Percentiles rank a stretch among this genome's conserved stretches.
phyloP scores from a whole-genome alignment of 2,797 vertebrate genomes.

The Pantherophis vulpinus region DNA sequence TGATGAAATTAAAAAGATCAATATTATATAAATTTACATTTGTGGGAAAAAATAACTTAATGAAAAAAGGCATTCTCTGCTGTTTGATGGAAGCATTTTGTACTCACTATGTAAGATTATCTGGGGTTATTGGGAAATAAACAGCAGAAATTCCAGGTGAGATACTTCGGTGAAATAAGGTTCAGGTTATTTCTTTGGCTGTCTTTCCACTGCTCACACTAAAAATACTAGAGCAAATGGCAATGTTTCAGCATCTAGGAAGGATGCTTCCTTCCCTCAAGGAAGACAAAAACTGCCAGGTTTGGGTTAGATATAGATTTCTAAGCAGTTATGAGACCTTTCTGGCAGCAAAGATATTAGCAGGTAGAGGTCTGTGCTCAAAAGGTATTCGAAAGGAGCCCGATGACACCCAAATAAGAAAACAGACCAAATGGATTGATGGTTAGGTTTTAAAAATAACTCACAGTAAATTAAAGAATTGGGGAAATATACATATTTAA shows the following conservation, averaged over 20 bases:
- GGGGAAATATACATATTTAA: conserved; percentile 71
- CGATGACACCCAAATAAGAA: conserved; percentile 42
- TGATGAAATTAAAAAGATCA: conserved; percentile 44
- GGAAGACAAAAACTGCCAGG: conserved; percentile 55
- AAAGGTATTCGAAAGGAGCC: conserved; percentile 44
- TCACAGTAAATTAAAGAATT: conserved; percentile 62
- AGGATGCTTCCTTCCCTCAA: conserved; percentile 45
- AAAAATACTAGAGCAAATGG: conserved; percentile 63
- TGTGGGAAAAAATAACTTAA: conserved; percentile 45
- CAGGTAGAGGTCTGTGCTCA: conserved; percentile 44
- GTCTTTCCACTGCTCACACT: conserved; percentile 57
- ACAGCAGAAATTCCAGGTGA: conserved; percentile 63
- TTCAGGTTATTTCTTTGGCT: conserved; percentile 49
- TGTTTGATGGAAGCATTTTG: conserved; percentile 60
- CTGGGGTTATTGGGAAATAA: conserved; percentile 49
- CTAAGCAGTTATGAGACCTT: conserved; percentile 50
- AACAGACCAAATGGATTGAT: conserved; percentile 45
- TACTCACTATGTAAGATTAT: conserved; percentile 61
- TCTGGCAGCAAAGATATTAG: conserved; percentile 56
- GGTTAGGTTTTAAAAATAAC: conserved; percentile 30
- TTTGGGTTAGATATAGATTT: conserved; percentile 60
- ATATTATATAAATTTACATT: conserved; percentile 43
- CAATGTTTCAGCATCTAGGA: conserved; percentile 61
- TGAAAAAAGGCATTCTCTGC: conserved; percentile 55
- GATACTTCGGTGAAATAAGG: conserved; percentile 57